phyloP scores from a whole-genome alignment of 2,113 vertebrate genomes.

The Glaucidium brasilianum region DNA sequence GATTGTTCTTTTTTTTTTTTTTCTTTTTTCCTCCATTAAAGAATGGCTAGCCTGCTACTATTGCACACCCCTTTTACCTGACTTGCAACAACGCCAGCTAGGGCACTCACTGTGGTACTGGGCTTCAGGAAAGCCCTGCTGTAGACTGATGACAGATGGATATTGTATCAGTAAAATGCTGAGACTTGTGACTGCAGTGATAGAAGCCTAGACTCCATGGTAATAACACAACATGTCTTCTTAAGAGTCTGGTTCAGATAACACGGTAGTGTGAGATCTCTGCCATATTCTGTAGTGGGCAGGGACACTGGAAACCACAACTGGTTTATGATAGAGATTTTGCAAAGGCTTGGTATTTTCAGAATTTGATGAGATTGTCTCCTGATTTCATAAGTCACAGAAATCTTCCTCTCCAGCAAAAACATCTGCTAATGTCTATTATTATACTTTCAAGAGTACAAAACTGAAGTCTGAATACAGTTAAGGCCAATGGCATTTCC shows the following conservation, averaged over 20 bases:
- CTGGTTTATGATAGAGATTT: neutral
- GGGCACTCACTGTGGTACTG: rapidly evolving
- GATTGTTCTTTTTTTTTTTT: neutral
- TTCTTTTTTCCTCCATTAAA: neutral
- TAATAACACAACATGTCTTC: neutral
- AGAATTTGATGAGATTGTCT: neutral
- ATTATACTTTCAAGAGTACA: neutral
- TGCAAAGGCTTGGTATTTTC: neutral
- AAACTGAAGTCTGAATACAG: neutral
- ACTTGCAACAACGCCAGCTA: neutral
- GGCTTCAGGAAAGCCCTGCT: neutral
- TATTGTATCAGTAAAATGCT: neutral
- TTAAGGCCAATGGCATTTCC: neutral
- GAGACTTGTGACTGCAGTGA: neutral
- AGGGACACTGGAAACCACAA: neutral
- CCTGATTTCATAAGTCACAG: neutral
- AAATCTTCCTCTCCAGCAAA: neutral
- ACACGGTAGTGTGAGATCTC: neutral
- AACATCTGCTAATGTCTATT: neutral
- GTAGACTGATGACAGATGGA: neutral
- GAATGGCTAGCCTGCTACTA: neutral
- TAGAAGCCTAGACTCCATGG: neutral
- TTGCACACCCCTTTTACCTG: neutral
- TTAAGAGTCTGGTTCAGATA: neutral
- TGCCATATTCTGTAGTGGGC: neutral